These are phyloP conservation scores for Pantelozetes paolii DNA, from an alignment of 2,888 invertebrate species.

Conservation along the genomic window DNA sequence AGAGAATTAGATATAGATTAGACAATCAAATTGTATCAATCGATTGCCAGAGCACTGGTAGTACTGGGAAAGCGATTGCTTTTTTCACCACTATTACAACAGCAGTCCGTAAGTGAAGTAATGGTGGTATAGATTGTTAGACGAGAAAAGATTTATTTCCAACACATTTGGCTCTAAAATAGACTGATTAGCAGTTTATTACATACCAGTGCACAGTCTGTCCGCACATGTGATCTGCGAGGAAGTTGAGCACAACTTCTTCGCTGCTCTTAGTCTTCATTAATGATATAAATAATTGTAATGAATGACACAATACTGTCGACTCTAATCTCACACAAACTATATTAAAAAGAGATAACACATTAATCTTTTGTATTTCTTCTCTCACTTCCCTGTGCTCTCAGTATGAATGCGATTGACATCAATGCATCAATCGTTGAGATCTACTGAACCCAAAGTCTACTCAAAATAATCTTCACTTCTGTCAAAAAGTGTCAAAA, in stretches of 20 bases:
- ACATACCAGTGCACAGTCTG: too few species aligned
- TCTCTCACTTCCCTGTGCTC: neutral
- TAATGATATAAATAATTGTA: constrained; percentile 13
- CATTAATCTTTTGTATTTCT: neutral
- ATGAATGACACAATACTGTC: constrained; percentile 24
- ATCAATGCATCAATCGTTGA: neutral
- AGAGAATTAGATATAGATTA: constrained; percentile 6
- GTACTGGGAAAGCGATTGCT: neutral
- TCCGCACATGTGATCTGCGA: neutral
- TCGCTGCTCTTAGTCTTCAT: constrained; percentile 1
- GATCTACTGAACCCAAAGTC: too few species aligned
- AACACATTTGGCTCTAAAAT: neutral
- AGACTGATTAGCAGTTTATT: constrained; percentile 17
- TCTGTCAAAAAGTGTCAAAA: neutral
- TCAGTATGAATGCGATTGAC: neutral
- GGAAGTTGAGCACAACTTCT: neutral
- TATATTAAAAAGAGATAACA: neutral
- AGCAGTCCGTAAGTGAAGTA: neutral
- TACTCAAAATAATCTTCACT: neutral
- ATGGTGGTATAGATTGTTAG: neutral
- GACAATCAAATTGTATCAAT: neutral
- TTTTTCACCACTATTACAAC: too few species aligned
- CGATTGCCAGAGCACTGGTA: neutral
- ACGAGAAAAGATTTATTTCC: neutral
- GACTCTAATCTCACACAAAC: neutral